A percentile compares a stretch with the other conserved stretches of the same genome.
Conservation (phyloP, 2,797 vertebrate genomes). For the Enteromius mattozi region DNA sequence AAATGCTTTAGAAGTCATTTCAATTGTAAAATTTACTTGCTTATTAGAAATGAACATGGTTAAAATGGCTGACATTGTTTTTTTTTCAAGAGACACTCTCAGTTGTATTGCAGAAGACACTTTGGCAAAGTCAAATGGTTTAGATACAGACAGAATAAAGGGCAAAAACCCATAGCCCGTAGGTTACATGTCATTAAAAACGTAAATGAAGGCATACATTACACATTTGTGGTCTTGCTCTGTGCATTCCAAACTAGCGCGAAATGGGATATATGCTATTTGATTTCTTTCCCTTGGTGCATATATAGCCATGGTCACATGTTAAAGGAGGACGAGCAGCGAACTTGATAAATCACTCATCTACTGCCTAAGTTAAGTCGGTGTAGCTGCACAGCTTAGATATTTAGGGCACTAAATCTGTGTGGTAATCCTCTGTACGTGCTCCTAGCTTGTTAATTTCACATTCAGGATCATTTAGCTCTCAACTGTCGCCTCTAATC, state of each 20-base stretch:
- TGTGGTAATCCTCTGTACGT: slow-evolving; percentile 30
- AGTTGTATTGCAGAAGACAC: no score
- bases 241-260: not conserved
- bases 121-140: no score
- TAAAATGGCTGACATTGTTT: no score
- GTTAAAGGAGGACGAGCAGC: slow-evolving; percentile 21
- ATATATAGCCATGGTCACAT: slow-evolving; percentile 39
- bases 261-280: slow-evolving; percentile 43
- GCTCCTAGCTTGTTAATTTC: slow-evolving; percentile 25
- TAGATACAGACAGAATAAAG: no score
- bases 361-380: slow-evolving; percentile 34
- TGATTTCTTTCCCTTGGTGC: slow-evolving; percentile 37
- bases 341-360: slow-evolving; percentile 49
- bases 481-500: slow-evolving; percentile 25
- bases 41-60: no score
- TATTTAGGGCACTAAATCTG: slow-evolving; percentile 1
- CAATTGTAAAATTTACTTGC: no score
- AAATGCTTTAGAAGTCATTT: no score
- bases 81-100: no score
- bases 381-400: slow-evolving; percentile 16
- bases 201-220: not conserved
- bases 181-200: not conserved
- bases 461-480: slow-evolving; percentile 23
- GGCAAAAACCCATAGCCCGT: not conserved
- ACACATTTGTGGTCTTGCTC: not conserved